A percentile compares a stretch with the other conserved stretches of the same genome.
These are phyloP conservation scores for Plutella xylostella DNA, from an alignment of 2,888 invertebrate species.

Conservation along the genomic window DNA sequence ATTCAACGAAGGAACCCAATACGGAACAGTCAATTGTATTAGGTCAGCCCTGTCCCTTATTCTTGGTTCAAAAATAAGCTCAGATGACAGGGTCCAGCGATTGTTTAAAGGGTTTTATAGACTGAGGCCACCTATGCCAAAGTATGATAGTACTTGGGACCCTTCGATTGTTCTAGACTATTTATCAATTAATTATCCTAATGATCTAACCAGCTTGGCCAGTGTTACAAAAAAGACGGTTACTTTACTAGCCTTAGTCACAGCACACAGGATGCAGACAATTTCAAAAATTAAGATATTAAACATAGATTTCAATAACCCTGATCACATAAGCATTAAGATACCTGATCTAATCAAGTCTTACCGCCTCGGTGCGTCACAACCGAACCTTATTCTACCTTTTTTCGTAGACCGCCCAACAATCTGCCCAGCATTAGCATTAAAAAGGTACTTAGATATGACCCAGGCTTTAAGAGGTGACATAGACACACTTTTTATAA, in stretches of 20 bases:
- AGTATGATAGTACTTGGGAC: conserved; percentile 4
- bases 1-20: conserved; percentile 9
- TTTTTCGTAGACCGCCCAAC: background rate
- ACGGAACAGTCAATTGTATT: conserved; percentile 11
- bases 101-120: conserved; percentile 3
- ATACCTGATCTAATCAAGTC: conserved; percentile 2
- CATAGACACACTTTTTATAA: background rate
- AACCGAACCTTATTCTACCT: background rate
- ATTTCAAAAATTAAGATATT: background rate
- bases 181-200: background rate
- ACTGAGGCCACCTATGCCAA: background rate
- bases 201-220: background rate
- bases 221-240: background rate
- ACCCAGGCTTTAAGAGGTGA: background rate
- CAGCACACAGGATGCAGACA: conserved; percentile 2
- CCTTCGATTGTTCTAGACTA: background rate
- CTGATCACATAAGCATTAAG: background rate
- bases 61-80: background rate
- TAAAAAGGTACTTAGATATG: background rate
- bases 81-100: background rate
- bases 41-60: conserved; percentile 9
- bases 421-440: background rate
- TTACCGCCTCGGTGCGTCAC: background rate
- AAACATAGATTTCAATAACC: background rate
- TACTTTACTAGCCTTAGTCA: background rate